Percentiles rank a stretch among this genome's conserved stretches.
phyloP scores from a whole-genome alignment of 2,113 vertebrate species.

The Corapipo altera region DNA sequence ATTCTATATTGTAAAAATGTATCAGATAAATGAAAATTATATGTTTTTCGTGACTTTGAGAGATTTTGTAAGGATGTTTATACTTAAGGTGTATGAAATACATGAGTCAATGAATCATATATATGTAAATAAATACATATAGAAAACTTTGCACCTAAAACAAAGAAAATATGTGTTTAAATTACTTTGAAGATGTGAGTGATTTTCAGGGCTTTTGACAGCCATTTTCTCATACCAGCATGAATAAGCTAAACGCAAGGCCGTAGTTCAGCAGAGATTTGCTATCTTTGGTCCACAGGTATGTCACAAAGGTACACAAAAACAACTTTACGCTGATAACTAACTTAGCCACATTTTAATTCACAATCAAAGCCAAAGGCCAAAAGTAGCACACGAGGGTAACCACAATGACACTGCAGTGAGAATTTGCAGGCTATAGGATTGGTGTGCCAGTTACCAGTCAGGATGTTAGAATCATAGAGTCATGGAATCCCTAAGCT shows the following conservation, averaged over 20 bases:
- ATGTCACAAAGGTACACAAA: background rate
- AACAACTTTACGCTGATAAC: accelerated
- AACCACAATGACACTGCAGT: accelerated
- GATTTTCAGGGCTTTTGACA: background rate
- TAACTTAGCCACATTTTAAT: background rate
- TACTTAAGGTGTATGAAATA: background rate
- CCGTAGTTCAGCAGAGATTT: background rate
- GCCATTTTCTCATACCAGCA: background rate
- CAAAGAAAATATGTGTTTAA: background rate
- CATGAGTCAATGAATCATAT: background rate
- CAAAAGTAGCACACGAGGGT: background rate
- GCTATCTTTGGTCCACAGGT: background rate
- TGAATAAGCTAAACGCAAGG: background rate
- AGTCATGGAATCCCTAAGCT: accelerated
- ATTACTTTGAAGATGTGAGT: background rate
- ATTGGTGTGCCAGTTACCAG: background rate
- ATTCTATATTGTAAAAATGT: background rate
- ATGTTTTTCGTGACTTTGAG: background rate
- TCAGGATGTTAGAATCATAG: background rate
- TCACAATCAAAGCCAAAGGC: background rate
- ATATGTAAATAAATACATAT: background rate
- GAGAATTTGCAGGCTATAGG: background rate
- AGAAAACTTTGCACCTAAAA: background rate
- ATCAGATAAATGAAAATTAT: background rate
- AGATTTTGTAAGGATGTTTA: background rate